Evolutionary conservation across 2,797 vertebrate species (phyloP).

Genomic region (Lates japonicus): DNA sequence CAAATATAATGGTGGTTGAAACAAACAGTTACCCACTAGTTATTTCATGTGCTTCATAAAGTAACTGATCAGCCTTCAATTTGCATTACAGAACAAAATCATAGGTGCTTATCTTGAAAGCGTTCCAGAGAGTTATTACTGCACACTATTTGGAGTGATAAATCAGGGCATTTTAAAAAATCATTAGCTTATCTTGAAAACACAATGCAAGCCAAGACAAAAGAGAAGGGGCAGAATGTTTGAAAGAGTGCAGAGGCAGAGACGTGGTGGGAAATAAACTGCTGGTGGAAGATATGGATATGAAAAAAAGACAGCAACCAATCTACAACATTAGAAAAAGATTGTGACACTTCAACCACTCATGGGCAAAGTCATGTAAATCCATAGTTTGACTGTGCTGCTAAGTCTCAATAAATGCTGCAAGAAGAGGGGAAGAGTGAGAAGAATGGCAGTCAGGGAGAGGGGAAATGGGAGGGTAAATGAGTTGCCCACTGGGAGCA

Average conservation of each 20-base stretch:
- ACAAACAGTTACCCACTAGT: background rate
- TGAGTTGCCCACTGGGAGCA: conserved; percentile 54
- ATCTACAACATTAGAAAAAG: background rate
- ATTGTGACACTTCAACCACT: background rate
- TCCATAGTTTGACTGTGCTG: background rate
- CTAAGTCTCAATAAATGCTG: conserved; percentile 6
- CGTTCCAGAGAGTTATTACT: background rate
- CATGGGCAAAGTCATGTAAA: background rate
- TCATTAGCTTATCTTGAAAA: conserved; percentile 46
- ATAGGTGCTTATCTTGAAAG: conserved; percentile 1
- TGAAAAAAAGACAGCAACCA: background rate
- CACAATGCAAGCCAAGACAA: background rate
- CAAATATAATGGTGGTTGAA: background rate
- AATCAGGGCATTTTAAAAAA: conserved; percentile 23
- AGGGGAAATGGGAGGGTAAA: conserved; percentile 60
- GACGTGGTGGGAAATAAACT: background rate
- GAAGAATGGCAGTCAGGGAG: conserved; percentile 16
- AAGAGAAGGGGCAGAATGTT: background rate
- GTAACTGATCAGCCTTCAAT: background rate
- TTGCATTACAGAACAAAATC: background rate
- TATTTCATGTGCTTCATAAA: background rate
- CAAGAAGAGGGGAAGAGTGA: background rate
- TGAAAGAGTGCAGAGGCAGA: background rate
- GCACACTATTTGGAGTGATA: background rate
- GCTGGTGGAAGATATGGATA: background rate